Percentiles rank a stretch among this genome's conserved stretches.
These are phyloP conservation scores for Eospalax fontanierii DNA, from an alignment of 2,797 vertebrate genomes.

Conservation along the genomic window DNA sequence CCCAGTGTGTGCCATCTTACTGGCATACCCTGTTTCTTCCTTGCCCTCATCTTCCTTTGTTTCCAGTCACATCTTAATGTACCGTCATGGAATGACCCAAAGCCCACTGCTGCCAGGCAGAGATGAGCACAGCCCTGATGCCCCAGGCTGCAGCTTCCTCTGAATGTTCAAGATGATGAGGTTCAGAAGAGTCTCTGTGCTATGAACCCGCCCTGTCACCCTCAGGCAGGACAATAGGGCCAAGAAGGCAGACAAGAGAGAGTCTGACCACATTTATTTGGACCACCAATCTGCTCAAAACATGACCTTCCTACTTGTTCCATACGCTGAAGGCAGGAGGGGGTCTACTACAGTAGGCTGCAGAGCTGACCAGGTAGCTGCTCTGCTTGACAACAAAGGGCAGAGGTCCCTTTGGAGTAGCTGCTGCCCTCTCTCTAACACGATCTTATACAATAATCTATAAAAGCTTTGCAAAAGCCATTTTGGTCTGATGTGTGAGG, in stretches of 20 bases:
- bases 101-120: neutral
- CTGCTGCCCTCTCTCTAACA: conserved; percentile 41
- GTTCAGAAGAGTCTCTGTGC: conserved; percentile 18
- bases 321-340: neutral
- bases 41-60: neutral
- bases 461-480: conserved; percentile 38
- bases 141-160: neutral
- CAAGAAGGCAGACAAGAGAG: conserved; percentile 31
- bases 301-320: conserved; percentile 4
- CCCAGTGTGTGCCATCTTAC: neutral
- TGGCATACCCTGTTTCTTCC: neutral
- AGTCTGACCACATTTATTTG: neutral
- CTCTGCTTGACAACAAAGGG: neutral
- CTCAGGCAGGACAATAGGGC: neutral
- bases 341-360: neutral
- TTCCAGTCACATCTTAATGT: neutral
- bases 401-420: conserved; percentile 17
- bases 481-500: conserved; percentile 56
- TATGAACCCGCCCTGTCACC: neutral
- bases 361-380: neutral
- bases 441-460: conserved; percentile 51
- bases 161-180: neutral
- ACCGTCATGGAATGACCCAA: neutral
- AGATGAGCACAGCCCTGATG: neutral
- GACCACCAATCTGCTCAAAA: neutral